phyloP scores from a whole-genome alignment of 2,113 vertebrate genomes.

The Hymenochirus boettgeri region DNA sequence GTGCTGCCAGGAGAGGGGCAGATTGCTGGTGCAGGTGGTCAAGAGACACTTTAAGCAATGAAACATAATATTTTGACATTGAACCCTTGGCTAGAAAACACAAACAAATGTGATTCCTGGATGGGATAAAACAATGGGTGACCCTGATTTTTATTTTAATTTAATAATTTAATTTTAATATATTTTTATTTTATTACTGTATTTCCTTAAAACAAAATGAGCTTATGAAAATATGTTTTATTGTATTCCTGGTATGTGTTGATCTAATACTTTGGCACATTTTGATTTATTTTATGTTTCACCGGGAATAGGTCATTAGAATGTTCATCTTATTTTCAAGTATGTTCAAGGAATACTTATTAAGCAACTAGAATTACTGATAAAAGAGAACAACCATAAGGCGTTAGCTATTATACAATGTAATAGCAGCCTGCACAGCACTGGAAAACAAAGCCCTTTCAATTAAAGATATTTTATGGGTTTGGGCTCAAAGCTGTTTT shows the following conservation, averaged over 20 bases:
- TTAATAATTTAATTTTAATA: no score
- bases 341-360: constrained; percentile 28
- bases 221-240: background rate
- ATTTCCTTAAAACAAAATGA: background rate
- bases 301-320: constrained; percentile 20
- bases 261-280: constrained; percentile 22
- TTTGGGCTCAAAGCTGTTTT: constrained; percentile 35
- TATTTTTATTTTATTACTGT: no score
- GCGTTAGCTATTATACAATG: constrained; percentile 18
- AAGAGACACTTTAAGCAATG: no score
- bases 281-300: constrained; percentile 38
- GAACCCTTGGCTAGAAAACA: no score
- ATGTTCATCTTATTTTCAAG: constrained; percentile 27
- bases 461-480: constrained; percentile 33
- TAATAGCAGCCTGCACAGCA: constrained; percentile 8
- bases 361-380: constrained; percentile 21
- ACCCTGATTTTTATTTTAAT: no score
- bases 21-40: no score
- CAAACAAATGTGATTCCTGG: no score
- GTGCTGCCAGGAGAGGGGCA: no score
- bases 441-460: constrained; percentile 34
- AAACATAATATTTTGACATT: no score
- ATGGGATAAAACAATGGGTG: no score
- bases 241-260: background rate
- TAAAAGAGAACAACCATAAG: constrained; percentile 19